Conservation (phyloP, 1,140 invertebrate genomes). For the Bemisia tabaci region DNA sequence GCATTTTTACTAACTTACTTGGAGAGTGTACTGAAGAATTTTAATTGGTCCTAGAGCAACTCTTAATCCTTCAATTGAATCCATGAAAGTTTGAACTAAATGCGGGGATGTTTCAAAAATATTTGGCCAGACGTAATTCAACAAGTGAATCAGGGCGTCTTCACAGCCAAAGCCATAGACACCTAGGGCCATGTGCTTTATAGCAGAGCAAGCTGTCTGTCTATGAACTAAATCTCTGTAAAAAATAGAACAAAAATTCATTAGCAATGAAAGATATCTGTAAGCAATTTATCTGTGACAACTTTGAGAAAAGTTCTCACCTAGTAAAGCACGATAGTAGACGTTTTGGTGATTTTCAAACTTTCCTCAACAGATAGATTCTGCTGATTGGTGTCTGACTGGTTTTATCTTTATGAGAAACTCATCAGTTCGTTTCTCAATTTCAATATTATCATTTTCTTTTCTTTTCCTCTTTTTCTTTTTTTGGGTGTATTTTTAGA, state of each 20-base stretch:
- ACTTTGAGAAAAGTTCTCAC: too few species aligned
- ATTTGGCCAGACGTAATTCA: conserved; percentile 99
- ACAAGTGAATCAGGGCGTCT: conserved; percentile 88
- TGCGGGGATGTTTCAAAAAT: conserved; percentile 99
- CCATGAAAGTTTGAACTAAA: conserved; percentile 99
- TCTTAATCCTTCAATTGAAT: conserved; percentile 90
- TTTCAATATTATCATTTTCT: too few species aligned
- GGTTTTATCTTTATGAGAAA: too few species aligned
- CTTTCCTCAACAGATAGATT: too few species aligned
- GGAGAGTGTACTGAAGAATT: conserved; percentile 88
- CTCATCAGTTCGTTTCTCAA: too few species aligned
- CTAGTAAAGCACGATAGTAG: too few species aligned
- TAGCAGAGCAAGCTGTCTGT: conserved; percentile 96
- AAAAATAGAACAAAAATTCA: conserved; percentile 22
- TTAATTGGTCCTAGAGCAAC: conserved; percentile 93
- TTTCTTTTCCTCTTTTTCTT: too few species aligned
- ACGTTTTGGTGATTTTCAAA: too few species aligned
- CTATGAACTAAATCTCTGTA: conserved; percentile 92
- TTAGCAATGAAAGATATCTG: conserved; percentile 3
- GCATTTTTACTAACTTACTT: too few species aligned
- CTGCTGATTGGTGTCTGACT: too few species aligned
- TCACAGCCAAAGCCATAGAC: conserved; percentile 99
- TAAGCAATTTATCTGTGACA: background rate
- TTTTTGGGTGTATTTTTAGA: too few species aligned
- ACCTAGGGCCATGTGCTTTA: conserved; percentile 97